A percentile compares a stretch with the other conserved stretches of the same genome.
Conservation (phyloP, 2,797 vertebrate species). For the Trachops cirrhosus region DNA sequence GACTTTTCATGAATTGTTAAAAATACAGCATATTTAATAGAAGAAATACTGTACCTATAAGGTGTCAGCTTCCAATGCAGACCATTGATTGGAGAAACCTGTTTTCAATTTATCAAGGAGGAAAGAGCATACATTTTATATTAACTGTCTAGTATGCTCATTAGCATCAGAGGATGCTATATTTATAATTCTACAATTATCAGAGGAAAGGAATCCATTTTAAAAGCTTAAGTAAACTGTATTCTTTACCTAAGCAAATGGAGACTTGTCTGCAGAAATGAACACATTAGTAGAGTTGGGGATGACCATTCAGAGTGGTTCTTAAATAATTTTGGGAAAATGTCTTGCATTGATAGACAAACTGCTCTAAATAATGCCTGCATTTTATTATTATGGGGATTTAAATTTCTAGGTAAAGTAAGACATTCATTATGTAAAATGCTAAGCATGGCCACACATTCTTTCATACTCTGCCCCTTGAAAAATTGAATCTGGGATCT, state of each 20-base stretch:
- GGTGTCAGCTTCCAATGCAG: not conserved
- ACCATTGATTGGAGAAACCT: not conserved
- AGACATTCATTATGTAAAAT: not conserved
- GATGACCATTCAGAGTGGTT: not conserved
- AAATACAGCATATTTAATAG: slow-evolving; percentile 19
- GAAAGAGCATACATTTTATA: not conserved
- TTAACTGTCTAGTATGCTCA: not conserved
- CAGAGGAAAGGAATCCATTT: not conserved
- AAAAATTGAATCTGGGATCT: not conserved
- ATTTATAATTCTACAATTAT: not conserved
- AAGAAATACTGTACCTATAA: not conserved
- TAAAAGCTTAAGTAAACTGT: not conserved
- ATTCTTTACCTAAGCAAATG: not conserved
- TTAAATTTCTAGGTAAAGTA: not conserved
- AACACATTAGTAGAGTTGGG: not conserved
- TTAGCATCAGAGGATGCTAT: no score
- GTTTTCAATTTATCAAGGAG: not conserved
- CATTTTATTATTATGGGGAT: not conserved
- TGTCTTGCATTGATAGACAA: not conserved
- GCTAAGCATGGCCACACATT: not conserved
- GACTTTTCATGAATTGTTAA: slow-evolving; percentile 13
- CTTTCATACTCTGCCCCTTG: not conserved
- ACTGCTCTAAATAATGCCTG: not conserved
- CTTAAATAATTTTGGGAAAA: not conserved
- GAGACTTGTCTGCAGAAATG: not conserved